Evolutionary conservation across 1,140 invertebrate genomes (phyloP).

Genomic region (Brachionus koreanus): DNA sequence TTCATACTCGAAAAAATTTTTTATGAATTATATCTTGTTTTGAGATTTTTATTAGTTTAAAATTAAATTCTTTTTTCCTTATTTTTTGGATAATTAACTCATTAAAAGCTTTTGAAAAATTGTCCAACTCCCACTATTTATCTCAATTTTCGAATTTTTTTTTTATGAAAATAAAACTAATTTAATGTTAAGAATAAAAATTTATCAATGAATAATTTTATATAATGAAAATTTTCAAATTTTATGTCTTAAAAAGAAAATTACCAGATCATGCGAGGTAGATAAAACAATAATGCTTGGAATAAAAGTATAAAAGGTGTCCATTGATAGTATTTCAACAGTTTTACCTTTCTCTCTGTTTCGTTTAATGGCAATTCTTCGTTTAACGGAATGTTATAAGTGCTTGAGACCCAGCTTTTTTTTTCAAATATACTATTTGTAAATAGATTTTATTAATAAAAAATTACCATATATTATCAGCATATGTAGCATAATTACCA

Average conservation of each 20-base stretch:
- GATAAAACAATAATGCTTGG: conserved; percentile 62
- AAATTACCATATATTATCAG: conserved; percentile 53
- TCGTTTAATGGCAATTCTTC: conserved; percentile 34
- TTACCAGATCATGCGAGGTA: conserved; percentile 63
- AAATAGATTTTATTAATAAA: background rate
- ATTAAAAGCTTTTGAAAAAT: too few species aligned
- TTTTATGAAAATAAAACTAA: too few species aligned
- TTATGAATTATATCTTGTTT: too few species aligned
- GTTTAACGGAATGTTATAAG: conserved; percentile 46
- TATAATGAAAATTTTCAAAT: background rate
- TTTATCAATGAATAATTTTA: too few species aligned
- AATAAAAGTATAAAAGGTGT: conserved; percentile 62
- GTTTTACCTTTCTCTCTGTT: conserved; percentile 40
- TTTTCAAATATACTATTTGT: background rate
- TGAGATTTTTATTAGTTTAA: too few species aligned
- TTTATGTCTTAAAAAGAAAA: conserved; percentile 29
- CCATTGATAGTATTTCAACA: conserved; percentile 63
- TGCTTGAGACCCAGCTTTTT: conserved; percentile 50
- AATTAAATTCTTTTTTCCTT: background rate
- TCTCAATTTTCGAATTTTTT: too few species aligned
- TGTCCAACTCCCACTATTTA: too few species aligned
- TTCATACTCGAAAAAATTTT: too few species aligned
- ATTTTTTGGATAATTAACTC: background rate
- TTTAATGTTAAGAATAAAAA: too few species aligned
- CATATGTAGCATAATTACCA: conserved; percentile 59